phyloP scores from a whole-genome alignment of 2,797 vertebrate species.

The Artibeus lituratus region DNA sequence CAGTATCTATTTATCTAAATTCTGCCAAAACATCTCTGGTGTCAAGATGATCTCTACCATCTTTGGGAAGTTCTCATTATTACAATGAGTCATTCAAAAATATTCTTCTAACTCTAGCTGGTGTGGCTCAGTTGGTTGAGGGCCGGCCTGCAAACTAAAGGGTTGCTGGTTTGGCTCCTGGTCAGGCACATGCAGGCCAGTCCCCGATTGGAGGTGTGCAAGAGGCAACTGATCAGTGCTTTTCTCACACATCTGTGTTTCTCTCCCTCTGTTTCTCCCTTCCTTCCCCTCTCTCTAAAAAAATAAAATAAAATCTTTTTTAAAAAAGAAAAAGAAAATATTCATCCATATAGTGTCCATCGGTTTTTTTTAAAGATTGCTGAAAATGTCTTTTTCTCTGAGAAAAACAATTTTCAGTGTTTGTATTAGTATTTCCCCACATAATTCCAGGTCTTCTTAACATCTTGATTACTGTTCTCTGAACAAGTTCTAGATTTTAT shows the following conservation, averaged over 20 bases:
- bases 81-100: conserved; percentile 16
- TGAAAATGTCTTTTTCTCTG: not conserved
- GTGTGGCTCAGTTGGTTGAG: not conserved
- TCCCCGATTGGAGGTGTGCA: not conserved
- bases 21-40: not conserved
- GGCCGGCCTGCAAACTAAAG: not conserved
- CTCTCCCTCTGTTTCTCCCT: not conserved
- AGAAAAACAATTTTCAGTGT: not conserved
- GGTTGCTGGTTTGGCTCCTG: not conserved
- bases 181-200: not conserved
- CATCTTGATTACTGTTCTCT: not conserved
- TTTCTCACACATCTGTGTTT: not conserved
- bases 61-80: not conserved
- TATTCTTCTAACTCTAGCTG: not conserved
- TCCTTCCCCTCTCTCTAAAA: not conserved
- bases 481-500: not conserved
- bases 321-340: not conserved
- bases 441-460: not conserved
- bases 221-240: not conserved
- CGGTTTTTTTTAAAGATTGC: not conserved
- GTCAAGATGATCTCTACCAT: not conserved
- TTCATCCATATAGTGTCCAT: not conserved
- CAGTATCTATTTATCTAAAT: not conserved
- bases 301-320: not conserved
- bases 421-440: not conserved